Conservation (phyloP, 1,140 invertebrate species). For the Caenorhabditis tropicalis region DNA sequence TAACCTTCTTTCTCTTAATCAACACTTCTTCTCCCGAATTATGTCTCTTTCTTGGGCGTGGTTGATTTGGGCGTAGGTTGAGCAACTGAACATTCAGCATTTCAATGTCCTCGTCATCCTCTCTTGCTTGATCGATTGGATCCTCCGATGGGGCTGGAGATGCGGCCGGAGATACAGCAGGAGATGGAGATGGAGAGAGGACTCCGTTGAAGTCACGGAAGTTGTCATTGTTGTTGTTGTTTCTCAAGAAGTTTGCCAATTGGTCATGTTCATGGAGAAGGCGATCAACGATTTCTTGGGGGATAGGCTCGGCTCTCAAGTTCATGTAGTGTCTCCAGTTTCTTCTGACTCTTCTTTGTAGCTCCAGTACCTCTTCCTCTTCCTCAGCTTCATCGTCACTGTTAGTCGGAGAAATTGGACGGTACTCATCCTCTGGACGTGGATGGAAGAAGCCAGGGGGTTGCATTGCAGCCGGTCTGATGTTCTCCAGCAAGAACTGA, state of each 20-base stretch:
- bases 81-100: slow-evolving; percentile 5
- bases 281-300: background rate
- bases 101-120: background rate
- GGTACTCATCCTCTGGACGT: background rate
- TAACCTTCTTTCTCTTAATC: slow-evolving; percentile 18
- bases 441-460: background rate
- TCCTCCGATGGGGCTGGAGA: background rate
- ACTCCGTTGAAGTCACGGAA: slow-evolving; percentile 2
- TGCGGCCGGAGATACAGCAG: background rate
- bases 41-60: background rate
- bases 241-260: background rate
- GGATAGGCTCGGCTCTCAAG: background rate
- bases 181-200: background rate
- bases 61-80: background rate
- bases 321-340: slow-evolving; percentile 13
- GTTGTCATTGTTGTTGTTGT: background rate
- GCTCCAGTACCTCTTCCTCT: background rate
- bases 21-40: background rate
- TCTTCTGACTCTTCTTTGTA: background rate
- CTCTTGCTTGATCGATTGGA: background rate
- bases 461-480: background rate
- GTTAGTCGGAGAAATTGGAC: background rate
- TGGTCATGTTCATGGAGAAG: background rate
- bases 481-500: background rate
- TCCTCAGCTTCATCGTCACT: background rate